Conservation (phyloP, 2,113 vertebrate species). For the Pongo pygmaeus region DNA sequence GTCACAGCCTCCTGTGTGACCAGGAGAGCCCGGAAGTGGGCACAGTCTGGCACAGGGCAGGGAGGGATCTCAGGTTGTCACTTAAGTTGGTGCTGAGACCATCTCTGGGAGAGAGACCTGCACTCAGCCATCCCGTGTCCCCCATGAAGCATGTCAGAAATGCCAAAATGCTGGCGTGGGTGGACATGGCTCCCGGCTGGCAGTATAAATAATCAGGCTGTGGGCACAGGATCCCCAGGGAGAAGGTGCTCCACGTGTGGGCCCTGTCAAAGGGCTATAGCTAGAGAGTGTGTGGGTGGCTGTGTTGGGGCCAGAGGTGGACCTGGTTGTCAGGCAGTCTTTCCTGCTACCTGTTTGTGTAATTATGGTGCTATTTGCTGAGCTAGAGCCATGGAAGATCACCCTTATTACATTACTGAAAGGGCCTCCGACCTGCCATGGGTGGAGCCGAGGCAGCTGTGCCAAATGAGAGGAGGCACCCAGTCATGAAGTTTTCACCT, state of each 20-base stretch:
- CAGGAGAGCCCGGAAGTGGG: neutral
- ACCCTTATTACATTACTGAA: neutral
- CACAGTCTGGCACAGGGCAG: neutral
- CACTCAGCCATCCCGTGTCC: neutral
- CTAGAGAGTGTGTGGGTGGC: neutral
- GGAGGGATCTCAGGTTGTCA: neutral
- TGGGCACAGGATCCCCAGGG: neutral
- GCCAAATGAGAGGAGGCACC: neutral
- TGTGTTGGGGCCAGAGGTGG: neutral
- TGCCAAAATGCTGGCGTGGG: constrained; percentile 9
- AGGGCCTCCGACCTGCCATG: neutral
- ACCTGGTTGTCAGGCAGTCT: neutral
- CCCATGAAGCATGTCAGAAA: constrained; percentile 29
- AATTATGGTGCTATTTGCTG: neutral
- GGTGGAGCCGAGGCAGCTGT: neutral
- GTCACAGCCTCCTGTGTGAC: neutral
- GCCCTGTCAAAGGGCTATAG: neutral
- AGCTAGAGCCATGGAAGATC: neutral
- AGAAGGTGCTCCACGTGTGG: neutral
- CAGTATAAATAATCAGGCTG: neutral
- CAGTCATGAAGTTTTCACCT: neutral
- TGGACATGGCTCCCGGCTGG: neutral
- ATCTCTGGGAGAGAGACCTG: constrained; percentile 10
- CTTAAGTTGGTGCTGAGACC: constrained; percentile 28
- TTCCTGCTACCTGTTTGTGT: neutral